Conservation (phyloP, 1,140 invertebrate species). For the Nylanderia fulva region DNA sequence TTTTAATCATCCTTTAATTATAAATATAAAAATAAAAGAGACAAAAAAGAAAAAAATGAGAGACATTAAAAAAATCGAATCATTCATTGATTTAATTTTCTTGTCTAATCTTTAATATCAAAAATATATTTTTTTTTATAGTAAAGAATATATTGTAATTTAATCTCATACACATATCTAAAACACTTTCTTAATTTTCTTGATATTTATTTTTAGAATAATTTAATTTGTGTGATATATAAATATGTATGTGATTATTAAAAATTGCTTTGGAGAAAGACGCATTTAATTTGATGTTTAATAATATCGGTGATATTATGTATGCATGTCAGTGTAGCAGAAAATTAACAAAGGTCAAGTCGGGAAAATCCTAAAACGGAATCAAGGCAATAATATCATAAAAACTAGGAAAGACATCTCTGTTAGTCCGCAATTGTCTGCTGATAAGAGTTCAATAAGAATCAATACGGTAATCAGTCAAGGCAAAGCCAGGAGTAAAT, state of each 20-base stretch:
- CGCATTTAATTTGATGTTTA: not conserved
- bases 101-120: not conserved
- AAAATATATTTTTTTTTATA: not conserved
- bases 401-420: not conserved
- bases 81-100: too few species aligned
- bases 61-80: not conserved
- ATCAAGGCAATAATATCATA: not conserved
- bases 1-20: not conserved
- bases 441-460: slow-evolving; percentile 6
- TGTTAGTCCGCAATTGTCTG: slow-evolving; percentile 11
- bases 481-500: slow-evolving; percentile 7
- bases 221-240: not conserved
- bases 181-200: slow-evolving; percentile 15
- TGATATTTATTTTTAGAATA: not conserved
- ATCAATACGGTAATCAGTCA: slow-evolving; percentile 20
- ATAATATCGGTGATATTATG: not conserved
- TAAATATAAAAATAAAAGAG: not conserved
- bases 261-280: not conserved
- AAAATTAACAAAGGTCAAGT: not conserved
- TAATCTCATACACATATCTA: not conserved
- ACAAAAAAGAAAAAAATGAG: not conserved
- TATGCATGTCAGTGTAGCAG: not conserved
- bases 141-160: not conserved
- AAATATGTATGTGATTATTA: not conserved
- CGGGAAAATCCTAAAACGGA: not conserved